Evolutionary conservation across 2,797 vertebrate genomes (phyloP).

Genomic region (Pyrocephalus nanus): DNA sequence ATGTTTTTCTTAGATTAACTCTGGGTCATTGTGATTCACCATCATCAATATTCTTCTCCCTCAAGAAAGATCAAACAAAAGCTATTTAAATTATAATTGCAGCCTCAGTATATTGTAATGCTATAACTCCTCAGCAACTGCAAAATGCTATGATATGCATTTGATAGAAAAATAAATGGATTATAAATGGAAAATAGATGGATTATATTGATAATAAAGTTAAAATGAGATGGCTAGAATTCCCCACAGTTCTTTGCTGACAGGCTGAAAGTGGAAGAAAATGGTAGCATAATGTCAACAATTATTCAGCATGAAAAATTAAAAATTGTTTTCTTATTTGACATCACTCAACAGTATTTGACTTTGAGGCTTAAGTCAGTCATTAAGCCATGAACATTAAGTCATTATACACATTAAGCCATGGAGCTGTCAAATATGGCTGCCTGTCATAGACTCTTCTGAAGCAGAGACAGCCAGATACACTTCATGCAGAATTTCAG

Average conservation of each 20-base stretch:
- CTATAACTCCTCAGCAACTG: not conserved
- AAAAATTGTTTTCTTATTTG: slow-evolving; percentile 41
- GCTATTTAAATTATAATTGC: not conserved
- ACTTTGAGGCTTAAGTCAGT: not conserved
- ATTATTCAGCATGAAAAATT: slow-evolving; percentile 42
- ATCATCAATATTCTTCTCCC: not conserved
- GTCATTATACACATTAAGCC: not conserved
- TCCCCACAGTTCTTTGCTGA: not conserved
- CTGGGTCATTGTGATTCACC: not conserved
- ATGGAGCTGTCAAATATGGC: not conserved
- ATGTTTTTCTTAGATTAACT: not conserved
- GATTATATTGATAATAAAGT: slow-evolving; percentile 23
- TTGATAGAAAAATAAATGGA: slow-evolving; percentile 11
- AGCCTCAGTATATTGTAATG: not conserved
- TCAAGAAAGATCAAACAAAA: not conserved
- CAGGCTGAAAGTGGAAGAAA: slow-evolving; percentile 35
- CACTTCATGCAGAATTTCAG: not conserved
- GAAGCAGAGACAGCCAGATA: not conserved
- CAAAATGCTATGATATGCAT: slow-evolving; percentile 5
- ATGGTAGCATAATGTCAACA: slow-evolving; percentile 18
- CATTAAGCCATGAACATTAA: slow-evolving; percentile 10
- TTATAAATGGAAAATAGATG: not conserved
- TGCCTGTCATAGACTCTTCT: not conserved
- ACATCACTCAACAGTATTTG: slow-evolving; percentile 1
- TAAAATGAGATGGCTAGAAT: slow-evolving; percentile 4